Percentiles rank a stretch among this genome's conserved stretches.
phyloP scores from a whole-genome alignment of 37 sponge, comb jelly and placozoan genomes.

The Diacarnus erythraeanus region DNA sequence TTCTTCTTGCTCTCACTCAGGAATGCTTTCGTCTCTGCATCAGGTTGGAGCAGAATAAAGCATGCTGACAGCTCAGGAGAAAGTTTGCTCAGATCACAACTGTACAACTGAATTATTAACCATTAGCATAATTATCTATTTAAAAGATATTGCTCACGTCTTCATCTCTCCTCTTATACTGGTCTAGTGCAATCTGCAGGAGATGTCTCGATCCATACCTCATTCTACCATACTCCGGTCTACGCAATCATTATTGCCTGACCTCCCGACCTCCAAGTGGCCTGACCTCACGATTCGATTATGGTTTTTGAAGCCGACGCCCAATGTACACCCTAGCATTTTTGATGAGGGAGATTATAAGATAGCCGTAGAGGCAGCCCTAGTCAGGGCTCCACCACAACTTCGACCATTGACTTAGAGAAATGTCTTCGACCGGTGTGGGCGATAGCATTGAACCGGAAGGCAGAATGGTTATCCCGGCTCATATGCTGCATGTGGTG shows the following conservation, averaged over 20 bases:
- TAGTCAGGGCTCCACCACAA: no score
- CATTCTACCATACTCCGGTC: no score
- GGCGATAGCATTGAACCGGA: no score
- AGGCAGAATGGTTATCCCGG: not conserved
- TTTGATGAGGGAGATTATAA: no score
- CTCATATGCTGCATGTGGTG: slow-evolving; percentile 3
- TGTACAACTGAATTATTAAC: slow-evolving; percentile 22
- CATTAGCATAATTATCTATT: not conserved
- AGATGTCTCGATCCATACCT: not conserved
- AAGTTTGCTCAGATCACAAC: slow-evolving; percentile 36
- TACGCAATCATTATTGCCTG: no score
- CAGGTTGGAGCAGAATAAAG: slow-evolving; percentile 39
- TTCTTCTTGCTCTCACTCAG: slow-evolving; percentile 17
- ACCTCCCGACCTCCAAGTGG: no score
- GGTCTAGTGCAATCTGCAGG: slow-evolving; percentile 2
- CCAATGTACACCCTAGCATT: no score
- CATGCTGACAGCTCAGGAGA: slow-evolving; percentile 18
- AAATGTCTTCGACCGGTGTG: no score
- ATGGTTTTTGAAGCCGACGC: no score
- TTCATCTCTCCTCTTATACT: not conserved
- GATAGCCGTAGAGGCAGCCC: no score
- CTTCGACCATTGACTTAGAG: no score
- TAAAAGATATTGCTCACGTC: not conserved
- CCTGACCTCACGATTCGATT: no score
- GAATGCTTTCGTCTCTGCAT: slow-evolving; percentile 52